These are phyloP conservation scores for Caenorhabditis sinica DNA, from an alignment of 2,888 invertebrate species.

Conservation along the genomic window DNA sequence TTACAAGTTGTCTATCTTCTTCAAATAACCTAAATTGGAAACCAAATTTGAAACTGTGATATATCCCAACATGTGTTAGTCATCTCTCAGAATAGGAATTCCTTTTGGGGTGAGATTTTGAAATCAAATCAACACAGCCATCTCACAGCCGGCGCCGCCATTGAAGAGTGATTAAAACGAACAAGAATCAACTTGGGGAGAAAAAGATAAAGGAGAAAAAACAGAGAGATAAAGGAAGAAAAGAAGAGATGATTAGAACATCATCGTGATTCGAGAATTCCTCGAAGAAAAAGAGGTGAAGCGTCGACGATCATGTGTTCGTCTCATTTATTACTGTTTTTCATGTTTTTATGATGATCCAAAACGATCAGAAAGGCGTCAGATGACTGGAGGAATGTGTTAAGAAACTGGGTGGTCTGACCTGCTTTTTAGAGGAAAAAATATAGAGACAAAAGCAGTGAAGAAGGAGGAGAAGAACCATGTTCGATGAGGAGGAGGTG, in stretches of 20 bases:
- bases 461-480: conserved; percentile 1
- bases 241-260: conserved; percentile 8
- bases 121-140: conserved; percentile 42
- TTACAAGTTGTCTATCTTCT: too few species aligned
- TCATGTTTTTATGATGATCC: conserved; percentile 34
- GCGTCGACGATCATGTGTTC: conserved; percentile 31
- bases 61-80: conserved; percentile 19
- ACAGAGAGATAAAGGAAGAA: not conserved
- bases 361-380: conserved; percentile 29
- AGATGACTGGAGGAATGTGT: conserved; percentile 33
- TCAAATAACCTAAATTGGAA: not conserved
- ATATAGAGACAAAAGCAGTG: too few species aligned
- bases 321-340: conserved; percentile 21
- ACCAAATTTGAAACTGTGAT: not conserved
- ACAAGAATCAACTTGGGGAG: conserved; percentile 23
- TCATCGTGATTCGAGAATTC: conserved; percentile 25
- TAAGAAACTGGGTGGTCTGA: conserved; percentile 35
- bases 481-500: not conserved
- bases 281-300: conserved; percentile 8
- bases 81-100: conserved; percentile 5
- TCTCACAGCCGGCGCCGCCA: conserved; percentile 9
- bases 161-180: conserved; percentile 40
- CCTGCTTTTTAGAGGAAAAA: conserved; percentile 14
- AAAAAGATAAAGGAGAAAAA: conserved; percentile 20
- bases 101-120: not conserved